Evolutionary conservation across 2,113 vertebrate genomes (phyloP).

Genomic region (Brachypteracias leptosomus): DNA sequence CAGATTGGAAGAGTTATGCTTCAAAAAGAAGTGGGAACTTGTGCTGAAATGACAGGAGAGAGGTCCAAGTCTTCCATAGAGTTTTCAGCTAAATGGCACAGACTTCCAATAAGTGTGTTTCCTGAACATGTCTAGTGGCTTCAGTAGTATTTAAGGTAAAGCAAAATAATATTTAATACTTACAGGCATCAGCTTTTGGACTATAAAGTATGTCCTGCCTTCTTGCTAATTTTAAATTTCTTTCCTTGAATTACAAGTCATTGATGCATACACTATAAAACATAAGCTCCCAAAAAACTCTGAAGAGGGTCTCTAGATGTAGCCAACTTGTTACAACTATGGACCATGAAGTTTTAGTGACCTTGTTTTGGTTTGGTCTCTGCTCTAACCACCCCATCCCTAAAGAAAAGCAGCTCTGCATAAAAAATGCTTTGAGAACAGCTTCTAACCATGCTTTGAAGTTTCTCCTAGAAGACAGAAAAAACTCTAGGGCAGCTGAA

Average conservation of each 20-base stretch:
- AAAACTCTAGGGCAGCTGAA: not conserved
- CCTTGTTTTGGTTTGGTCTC: not conserved
- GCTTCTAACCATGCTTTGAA: not conserved
- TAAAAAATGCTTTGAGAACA: not conserved
- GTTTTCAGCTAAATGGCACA: not conserved
- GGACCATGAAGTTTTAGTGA: not conserved
- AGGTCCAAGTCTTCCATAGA: not conserved
- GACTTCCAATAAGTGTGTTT: not conserved
- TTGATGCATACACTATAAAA: not conserved
- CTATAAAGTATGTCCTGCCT: not conserved
- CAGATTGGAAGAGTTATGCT: not conserved
- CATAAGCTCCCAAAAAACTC: not conserved
- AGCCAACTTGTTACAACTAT: not conserved
- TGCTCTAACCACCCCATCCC: not conserved
- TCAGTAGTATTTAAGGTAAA: not conserved
- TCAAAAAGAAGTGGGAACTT: not conserved
- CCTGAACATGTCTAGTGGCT: not conserved
- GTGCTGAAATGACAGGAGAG: not conserved
- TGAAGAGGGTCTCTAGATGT: not conserved
- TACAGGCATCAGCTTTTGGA: not conserved
- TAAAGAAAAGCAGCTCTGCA: not conserved
- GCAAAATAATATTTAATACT: not conserved
- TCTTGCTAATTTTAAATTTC: not conserved
- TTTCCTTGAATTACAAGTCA: not conserved
- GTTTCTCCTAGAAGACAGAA: not conserved